These are phyloP conservation scores for Hyles euphorbiae DNA, from an alignment of 1,140 invertebrate genomes.

Conservation along the genomic window DNA sequence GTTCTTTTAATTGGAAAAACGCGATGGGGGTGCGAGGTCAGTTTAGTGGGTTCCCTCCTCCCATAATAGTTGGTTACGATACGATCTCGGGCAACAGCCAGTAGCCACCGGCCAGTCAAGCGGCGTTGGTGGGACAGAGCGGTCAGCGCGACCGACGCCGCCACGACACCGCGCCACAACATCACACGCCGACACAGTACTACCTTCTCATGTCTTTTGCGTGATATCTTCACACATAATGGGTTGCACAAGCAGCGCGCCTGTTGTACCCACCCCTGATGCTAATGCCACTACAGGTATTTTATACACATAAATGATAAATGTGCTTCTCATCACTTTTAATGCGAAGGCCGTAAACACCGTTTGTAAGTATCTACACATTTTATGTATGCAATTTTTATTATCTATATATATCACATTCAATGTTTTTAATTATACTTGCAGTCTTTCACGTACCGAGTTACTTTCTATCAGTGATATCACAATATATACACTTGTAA, in stretches of 20 bases:
- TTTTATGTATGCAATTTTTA: too few relatives aligned
- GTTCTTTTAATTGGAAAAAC: constrained; percentile 71
- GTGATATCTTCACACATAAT: constrained; percentile 33
- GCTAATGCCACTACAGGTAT: constrained; percentile 36
- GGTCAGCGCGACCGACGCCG: constrained; percentile 26
- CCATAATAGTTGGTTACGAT: constrained; percentile 63
- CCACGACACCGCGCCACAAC: constrained; percentile 1
- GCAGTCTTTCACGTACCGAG: too few relatives aligned
- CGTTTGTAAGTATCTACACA: too few relatives aligned
- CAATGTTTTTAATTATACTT: too few relatives aligned
- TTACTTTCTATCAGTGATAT: too few relatives aligned
- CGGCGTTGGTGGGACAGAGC: constrained; percentile 40
- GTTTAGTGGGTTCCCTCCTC: constrained; percentile 60
- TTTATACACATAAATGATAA: background rate
- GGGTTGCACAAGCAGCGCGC: constrained; percentile 65
- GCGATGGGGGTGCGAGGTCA: constrained; percentile 72
- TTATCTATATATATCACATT: too few relatives aligned
- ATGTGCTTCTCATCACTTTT: too few relatives aligned
- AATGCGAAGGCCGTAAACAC: too few relatives aligned
- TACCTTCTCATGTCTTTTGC: constrained; percentile 12
- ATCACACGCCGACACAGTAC: background rate
- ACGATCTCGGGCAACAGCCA: constrained; percentile 53
- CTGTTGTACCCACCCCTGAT: constrained; percentile 36
- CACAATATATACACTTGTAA: too few relatives aligned
- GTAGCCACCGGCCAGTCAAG: constrained; percentile 40